Percentiles rank a stretch among this genome's conserved stretches.
These are phyloP conservation scores for Ochropacha duplaris DNA, from an alignment of 2,888 invertebrate genomes.

Conservation along the genomic window DNA sequence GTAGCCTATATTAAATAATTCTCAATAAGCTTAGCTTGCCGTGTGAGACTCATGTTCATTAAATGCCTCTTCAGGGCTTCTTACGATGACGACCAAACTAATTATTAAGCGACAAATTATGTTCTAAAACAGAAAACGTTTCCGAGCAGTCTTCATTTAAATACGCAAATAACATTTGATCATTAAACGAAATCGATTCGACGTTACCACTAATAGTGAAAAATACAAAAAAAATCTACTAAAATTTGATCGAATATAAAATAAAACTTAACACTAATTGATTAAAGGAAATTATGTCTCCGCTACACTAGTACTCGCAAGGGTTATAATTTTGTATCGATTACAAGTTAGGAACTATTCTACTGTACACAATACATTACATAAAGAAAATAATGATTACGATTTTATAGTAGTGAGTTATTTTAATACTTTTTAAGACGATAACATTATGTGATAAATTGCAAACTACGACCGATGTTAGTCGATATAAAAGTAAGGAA, in stretches of 20 bases:
- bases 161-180: conserved; percentile 54
- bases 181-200: conserved; percentile 48
- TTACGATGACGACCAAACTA: conserved; percentile 14
- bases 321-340: conserved; percentile 78
- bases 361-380: conserved; percentile 72
- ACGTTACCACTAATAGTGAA: conserved; percentile 30
- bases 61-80: conserved; percentile 72
- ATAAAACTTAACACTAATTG: conserved; percentile 54
- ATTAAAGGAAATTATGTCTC: conserved; percentile 58
- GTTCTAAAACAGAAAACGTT: conserved; percentile 51
- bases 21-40: conserved; percentile 76
- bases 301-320: conserved; percentile 64
- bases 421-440: conserved; percentile 34
- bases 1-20: conserved; percentile 76
- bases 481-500: conserved; percentile 37
- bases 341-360: conserved; percentile 80
- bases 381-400: conserved; percentile 60
- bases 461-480: not conserved
- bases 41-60: conserved; percentile 67
- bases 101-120: conserved; percentile 20
- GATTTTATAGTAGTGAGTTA: conserved; percentile 46
- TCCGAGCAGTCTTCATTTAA: conserved; percentile 77
- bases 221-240: conserved; percentile 19
- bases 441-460: conserved; percentile 7
- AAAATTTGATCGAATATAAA: conserved; percentile 61